Percentiles rank a stretch among this genome's conserved stretches.
Conservation (phyloP, 2,113 vertebrate genomes). For the Athene noctua region DNA sequence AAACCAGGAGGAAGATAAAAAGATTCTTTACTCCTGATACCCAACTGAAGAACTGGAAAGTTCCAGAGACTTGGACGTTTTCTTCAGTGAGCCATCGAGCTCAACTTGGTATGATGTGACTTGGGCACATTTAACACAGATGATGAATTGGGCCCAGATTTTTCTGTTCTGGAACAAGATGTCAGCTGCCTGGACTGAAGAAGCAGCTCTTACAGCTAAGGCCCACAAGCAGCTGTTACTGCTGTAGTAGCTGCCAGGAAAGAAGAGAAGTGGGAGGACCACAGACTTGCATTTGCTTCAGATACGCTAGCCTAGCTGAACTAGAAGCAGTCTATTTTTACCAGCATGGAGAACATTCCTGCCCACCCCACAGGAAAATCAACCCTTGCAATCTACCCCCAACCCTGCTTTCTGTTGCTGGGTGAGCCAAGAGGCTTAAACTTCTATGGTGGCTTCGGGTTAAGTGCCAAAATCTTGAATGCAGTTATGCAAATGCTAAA, state of each 20-base stretch:
- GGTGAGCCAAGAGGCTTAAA: background rate
- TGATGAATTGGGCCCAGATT: background rate
- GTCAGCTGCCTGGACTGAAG: background rate
- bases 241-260: constrained; percentile 4
- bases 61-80: background rate
- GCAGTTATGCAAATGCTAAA: background rate
- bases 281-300: background rate
- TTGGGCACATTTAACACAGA: background rate
- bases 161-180: background rate
- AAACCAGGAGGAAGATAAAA: background rate
- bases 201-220: background rate
- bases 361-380: background rate
- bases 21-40: background rate
- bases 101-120: fast-evolving
- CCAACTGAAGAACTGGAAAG: background rate
- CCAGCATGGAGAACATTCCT: background rate
- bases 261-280: constrained; percentile 19
- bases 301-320: background rate
- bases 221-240: constrained; percentile 23
- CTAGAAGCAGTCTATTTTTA: constrained; percentile 9
- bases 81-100: background rate
- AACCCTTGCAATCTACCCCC: background rate
- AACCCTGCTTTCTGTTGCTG: background rate
- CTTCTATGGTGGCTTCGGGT: background rate
- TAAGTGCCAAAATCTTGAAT: background rate